Base-by-base conservation (phyloP, 2,888 invertebrate genomes). In the Marronus borbonicus region DNA sequence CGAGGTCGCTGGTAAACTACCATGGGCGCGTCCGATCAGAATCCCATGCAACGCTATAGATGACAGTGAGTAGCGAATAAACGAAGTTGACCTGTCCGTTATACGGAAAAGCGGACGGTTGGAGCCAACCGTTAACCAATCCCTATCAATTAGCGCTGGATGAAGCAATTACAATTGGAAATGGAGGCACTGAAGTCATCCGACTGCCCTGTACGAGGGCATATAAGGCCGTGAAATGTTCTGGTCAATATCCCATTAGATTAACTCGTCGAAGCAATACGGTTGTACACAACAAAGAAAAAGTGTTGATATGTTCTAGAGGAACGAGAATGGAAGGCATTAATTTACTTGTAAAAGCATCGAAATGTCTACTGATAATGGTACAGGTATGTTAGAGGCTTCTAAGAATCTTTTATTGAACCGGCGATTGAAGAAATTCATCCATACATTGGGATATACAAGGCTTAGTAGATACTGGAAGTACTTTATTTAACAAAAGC, bases 121-220 rank as follows among this genome's bases (percentile, higher is more conserved):
- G 14, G 28, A 20, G 28, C 14, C 24, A 24, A 62, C 58, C 49
- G 44, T 74, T 44, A 60, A 44, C 60, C 60, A 74, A 74, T 74
- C 72, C 60, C 44, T 74, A 74, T 74, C 60, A 74, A 74, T 60
- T 74, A 60, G 39, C 49, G 58, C 24, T 44, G 58, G 72, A 60
- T 60, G 44, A 74, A 60, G 72, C 60, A 74, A 74, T 74, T 74
- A 60, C 60, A 44, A 74, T 24, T 60, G 72, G 58, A 60, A 74
- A 28, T 20, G 72, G 28, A 62, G 62, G 31, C 49, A 1, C 24
- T 68, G 49, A 20, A 68, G 49, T 24, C 49, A 17, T 24, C 62
- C 28, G 31, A 62, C 31, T 28, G 28, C n/a, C 31, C 62, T 12
- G 8, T 58, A 8, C 14, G 5, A 14, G 60, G 20, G 24, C 68